Conservation (phyloP, 1,140 invertebrate genomes). For the Nixonia krombeini region DNA sequence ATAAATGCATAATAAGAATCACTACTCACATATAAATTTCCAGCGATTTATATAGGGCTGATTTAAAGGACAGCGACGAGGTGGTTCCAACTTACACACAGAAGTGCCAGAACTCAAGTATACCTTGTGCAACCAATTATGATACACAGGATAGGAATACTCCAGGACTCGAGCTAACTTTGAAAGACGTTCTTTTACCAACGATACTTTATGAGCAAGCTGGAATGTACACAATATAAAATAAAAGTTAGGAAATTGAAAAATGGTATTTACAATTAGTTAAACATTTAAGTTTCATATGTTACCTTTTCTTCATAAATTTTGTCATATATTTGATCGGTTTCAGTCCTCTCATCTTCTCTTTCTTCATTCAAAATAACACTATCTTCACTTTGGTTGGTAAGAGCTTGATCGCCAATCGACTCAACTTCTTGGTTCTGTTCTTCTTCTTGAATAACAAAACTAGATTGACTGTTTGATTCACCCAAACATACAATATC, state of each 20-base stretch:
- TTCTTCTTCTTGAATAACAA: background rate
- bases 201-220: slow-evolving; percentile 56
- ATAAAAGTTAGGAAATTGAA: too few species aligned
- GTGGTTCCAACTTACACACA: slow-evolving; percentile 62
- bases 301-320: slow-evolving; percentile 15
- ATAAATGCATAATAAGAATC: too few species aligned
- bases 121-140: slow-evolving; percentile 62
- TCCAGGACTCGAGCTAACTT: slow-evolving; percentile 65
- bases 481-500: slow-evolving; percentile 19
- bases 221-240: too few species aligned
- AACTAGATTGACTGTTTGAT: background rate
- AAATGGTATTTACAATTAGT: too few species aligned
- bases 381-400: slow-evolving; percentile 4
- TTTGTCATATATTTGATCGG: slow-evolving; percentile 20
- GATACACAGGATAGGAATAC: slow-evolving; percentile 64
- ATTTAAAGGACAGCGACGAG: slow-evolving; percentile 59
- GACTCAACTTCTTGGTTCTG: slow-evolving; percentile 2
- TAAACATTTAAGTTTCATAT: slow-evolving; percentile 43
- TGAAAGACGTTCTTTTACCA: slow-evolving; percentile 60
- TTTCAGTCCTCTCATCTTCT: slow-evolving; percentile 6
- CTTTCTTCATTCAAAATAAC: slow-evolving; percentile 25
- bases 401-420: background rate
- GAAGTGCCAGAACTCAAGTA: slow-evolving; percentile 54
- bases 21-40: slow-evolving; percentile 69
- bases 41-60: slow-evolving; percentile 64